These are phyloP conservation scores for Gephyroberyx darwinii DNA, from an alignment of 2,797 vertebrate species.

Conservation along the genomic window DNA sequence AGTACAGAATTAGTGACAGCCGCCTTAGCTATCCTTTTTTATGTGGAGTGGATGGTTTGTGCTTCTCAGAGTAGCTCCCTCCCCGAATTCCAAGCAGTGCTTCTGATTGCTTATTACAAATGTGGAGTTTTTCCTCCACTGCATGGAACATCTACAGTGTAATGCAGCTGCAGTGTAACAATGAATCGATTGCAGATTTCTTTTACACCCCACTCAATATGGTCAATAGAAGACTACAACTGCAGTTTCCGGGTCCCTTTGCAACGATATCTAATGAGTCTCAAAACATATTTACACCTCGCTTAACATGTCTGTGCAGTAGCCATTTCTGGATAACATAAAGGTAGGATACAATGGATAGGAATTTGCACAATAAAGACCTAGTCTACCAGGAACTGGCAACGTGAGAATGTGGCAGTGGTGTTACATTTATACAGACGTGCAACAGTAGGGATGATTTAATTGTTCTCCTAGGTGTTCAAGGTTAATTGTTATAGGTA, in stretches of 20 bases:
- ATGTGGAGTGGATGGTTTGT: constrained; percentile 38
- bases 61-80: constrained; percentile 43
- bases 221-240: not conserved
- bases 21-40: not conserved
- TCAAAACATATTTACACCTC: constrained; percentile 34
- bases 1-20: not conserved
- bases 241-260: constrained; percentile 24
- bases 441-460: constrained; percentile 62
- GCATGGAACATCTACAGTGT: constrained; percentile 1
- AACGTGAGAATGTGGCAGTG: constrained; percentile 29
- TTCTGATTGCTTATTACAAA: not conserved
- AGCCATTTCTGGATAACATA: constrained; percentile 17
- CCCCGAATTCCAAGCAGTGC: constrained; percentile 6
- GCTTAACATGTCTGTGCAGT: constrained; percentile 9
- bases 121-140: not conserved
- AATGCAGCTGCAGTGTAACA: constrained; percentile 21
- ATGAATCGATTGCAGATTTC: constrained; percentile 35
- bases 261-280: constrained; percentile 24
- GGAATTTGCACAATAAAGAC: constrained; percentile 54
- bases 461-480: constrained; percentile 57
- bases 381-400: constrained; percentile 26
- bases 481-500: constrained; percentile 68
- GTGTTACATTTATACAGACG: constrained; percentile 18
- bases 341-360: constrained; percentile 21
- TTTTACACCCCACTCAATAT: constrained; percentile 27